Base-by-base conservation (phyloP, 2,888 invertebrate genomes). In the Notodonta dromedarius region DNA sequence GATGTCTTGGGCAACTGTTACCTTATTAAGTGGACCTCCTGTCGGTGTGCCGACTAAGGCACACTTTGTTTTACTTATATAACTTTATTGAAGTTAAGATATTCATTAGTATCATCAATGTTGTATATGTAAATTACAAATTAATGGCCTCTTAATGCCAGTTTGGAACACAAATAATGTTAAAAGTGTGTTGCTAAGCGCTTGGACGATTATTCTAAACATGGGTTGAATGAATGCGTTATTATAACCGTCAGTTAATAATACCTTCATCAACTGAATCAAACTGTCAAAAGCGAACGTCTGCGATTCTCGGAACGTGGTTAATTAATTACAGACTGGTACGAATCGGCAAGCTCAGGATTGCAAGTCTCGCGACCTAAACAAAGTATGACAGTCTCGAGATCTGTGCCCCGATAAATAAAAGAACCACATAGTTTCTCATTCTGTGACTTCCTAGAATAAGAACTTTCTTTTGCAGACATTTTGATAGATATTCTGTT, bases 191-290 rank as follows among this genome's bases (percentile, higher is more conserved):
- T 68, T 71, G 24, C 44, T 50, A 50, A 50, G 57, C 57, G 8
- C 35, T 24, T 56, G 24, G 53, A 16, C 55, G 55, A 14, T 24
- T 60, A 70, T 66, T 63, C 67, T 64, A 68, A 58, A 56, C 50
- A 58, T 56, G 42, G 32, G 51, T 61, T 64, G 58, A n/a, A 66
- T 69, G 53, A 65, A 71, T 62, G 67, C 57, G 50, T 71, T 61
- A 80, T 78, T 72, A 70, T 59, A 69, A 72, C 74, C 68, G 74
- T 74, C 80, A 71, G 72, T 66, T 71, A 70, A 70, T 65, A 24
- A 76, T 76, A 73, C 82, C 83, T 82, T 75, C 78, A 72, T 80
- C 80, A 80, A 73, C 59, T 65, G 70, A 80, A 78, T 78, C 74
- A 71, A 77, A 71, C 75, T 80, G 80, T 78, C 80, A 79, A 71